Percentiles rank a stretch among this genome's conserved stretches.
phyloP scores from a whole-genome alignment of 2,797 vertebrate genomes.

The Platyrinchus mystaceus region DNA sequence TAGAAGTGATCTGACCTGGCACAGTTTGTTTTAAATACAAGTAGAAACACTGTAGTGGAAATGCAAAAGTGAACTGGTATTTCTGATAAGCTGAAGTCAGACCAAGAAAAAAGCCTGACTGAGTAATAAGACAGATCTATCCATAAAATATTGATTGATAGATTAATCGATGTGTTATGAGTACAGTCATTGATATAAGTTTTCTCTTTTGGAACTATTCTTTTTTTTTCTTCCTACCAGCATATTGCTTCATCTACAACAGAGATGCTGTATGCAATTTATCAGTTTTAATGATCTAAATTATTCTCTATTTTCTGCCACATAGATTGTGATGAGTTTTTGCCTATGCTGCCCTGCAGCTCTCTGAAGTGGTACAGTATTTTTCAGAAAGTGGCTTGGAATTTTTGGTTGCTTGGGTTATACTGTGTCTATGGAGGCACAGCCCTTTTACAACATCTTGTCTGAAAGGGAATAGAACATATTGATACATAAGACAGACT shows the following conservation, averaged over 20 bases:
- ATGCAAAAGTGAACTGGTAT: background rate
- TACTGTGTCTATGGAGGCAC: background rate
- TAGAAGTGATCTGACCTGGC: background rate
- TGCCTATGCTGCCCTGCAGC: background rate
- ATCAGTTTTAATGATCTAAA: background rate
- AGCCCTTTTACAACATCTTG: background rate
- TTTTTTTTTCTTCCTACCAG: background rate
- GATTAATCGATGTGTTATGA: background rate
- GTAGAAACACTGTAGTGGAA: background rate
- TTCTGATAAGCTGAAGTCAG: background rate
- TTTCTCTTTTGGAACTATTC: background rate
- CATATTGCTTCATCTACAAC: background rate
- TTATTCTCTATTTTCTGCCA: background rate
- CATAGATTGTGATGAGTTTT: background rate
- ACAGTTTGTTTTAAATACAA: background rate
- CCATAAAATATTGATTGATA: background rate
- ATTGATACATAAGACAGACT: background rate
- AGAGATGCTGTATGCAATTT: background rate
- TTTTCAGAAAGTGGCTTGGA: background rate
- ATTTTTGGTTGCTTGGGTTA: background rate
- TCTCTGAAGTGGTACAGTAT: background rate
- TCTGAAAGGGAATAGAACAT: background rate
- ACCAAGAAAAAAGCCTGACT: background rate
- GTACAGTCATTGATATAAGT: background rate
- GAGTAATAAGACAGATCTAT: background rate